Evolutionary conservation across 2,888 invertebrate species (phyloP), one percentile per base, ranked within the genome.

Genomic region (Lasioglossum pauxillum): DNA sequence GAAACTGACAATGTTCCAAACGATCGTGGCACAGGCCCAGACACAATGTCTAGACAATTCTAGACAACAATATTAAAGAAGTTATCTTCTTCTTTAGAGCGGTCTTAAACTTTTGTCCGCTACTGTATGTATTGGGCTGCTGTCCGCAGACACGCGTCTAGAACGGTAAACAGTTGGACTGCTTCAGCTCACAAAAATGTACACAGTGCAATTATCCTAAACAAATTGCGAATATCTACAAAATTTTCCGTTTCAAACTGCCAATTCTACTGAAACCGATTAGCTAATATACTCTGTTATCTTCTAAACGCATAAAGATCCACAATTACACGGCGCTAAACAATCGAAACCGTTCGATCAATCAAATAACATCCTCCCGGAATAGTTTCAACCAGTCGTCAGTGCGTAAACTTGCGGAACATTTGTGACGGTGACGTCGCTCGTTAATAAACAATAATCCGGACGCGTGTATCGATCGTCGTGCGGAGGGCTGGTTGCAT

Each of bases 401-500:
- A 67, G n/a, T 77, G 67, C 44, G 81, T 81, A 76, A 67, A 35
- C 49, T 49, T 46, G 46, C 12, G 19, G 38, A 31, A 14, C 72
- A 64, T 73, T 83, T 46, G 72, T 81, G 64, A 49, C 53, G 64
- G 23, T 49, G 16, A 67, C 14, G 49, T 60, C 3, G 19, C 19
- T 75, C 44, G 81, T 73, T 75, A 8, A 53, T 38, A 57, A 53
- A 78, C 44, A 78, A 31, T 31, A 71, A 69, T 53, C n/a, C 19
- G 27, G 4, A 19, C n/a, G 16, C 38, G 16, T 31, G 31, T 31
- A 67, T 67, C 35, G 67, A 67, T 67, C 35, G 35, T 35, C 14
- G 35, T 2, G 16, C 19, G 53, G 23, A 53, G 53, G 8, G 23
- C 23, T 53, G 49, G 23, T 8, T 49, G 23, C 49, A 49, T 49